phyloP scores from a whole-genome alignment of 2,113 vertebrate species.

The Thamnophis sirtalis region DNA sequence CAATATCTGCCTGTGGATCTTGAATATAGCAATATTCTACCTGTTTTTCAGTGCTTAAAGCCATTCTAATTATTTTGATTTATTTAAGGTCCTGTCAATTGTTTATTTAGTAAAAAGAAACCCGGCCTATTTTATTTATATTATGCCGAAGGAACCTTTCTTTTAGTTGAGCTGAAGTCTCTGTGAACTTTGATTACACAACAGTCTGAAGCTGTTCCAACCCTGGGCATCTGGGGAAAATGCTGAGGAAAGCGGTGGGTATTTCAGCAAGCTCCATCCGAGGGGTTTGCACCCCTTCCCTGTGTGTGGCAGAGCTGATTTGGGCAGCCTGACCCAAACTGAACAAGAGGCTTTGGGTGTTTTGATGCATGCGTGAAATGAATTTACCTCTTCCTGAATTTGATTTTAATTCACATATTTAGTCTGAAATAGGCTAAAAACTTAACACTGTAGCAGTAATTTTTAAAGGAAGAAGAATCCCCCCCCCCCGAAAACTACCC shows the following conservation, averaged over 20 bases:
- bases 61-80: fast-evolving
- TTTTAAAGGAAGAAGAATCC: background rate
- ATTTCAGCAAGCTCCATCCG: background rate
- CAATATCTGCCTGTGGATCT: background rate
- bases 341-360: background rate
- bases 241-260: background rate
- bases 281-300: background rate
- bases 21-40: fast-evolving
- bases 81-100: background rate
- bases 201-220: background rate
- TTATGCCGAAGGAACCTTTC: fast-evolving
- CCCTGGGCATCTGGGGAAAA: background rate
- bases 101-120: background rate
- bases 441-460: background rate
- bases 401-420: background rate
- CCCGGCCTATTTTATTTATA: background rate
- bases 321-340: background rate
- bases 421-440: background rate
- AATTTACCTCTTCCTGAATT: background rate
- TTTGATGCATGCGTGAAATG: background rate
- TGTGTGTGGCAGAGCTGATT: background rate
- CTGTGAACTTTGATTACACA: background rate
- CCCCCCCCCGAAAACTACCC: fast-evolving
- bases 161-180: background rate
- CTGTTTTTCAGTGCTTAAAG: background rate